A percentile compares a stretch with the other conserved stretches of the same genome.
These are phyloP conservation scores for Odocoileus virginianus DNA, from an alignment of 2,113 vertebrate species.

Conservation along the genomic window DNA sequence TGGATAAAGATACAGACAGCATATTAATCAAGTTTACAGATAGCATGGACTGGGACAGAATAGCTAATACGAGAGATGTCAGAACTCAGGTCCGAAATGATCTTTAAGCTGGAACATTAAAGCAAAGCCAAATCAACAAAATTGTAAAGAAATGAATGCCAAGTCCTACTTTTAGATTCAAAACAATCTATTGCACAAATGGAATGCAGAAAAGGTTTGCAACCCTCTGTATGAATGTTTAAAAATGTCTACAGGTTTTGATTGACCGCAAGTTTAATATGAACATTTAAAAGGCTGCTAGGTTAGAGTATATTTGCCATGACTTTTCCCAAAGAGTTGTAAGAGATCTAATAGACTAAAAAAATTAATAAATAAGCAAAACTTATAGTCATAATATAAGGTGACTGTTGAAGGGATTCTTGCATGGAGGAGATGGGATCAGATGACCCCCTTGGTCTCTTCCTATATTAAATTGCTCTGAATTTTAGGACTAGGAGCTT, in stretches of 20 bases:
- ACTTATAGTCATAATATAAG: background rate
- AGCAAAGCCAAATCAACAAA: slow-evolving; percentile 39
- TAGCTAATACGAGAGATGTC: slow-evolving; percentile 16
- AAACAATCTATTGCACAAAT: slow-evolving; percentile 38
- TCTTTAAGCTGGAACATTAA: slow-evolving; percentile 47
- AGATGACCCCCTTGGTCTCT: background rate
- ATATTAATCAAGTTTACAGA: slow-evolving; percentile 51
- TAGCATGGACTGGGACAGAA: background rate
- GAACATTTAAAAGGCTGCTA: background rate
- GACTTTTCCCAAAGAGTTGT: slow-evolving; percentile 1
- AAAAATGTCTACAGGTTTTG: background rate
- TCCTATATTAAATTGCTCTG: background rate
- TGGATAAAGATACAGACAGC: background rate
- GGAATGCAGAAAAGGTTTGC: background rate
- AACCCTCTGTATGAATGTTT: background rate
- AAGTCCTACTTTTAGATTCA: slow-evolving; percentile 37
- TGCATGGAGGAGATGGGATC: background rate
- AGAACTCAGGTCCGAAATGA: slow-evolving; percentile 11
- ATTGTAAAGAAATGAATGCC: slow-evolving; percentile 38
- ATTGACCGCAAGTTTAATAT: background rate
- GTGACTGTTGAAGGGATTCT: background rate
- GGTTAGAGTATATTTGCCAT: background rate
- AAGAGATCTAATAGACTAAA: background rate
- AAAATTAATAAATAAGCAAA: background rate
- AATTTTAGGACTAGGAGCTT: background rate